Base-by-base conservation (phyloP, 2,797 vertebrate species). In the Myoxocephalus aenaeus region DNA sequence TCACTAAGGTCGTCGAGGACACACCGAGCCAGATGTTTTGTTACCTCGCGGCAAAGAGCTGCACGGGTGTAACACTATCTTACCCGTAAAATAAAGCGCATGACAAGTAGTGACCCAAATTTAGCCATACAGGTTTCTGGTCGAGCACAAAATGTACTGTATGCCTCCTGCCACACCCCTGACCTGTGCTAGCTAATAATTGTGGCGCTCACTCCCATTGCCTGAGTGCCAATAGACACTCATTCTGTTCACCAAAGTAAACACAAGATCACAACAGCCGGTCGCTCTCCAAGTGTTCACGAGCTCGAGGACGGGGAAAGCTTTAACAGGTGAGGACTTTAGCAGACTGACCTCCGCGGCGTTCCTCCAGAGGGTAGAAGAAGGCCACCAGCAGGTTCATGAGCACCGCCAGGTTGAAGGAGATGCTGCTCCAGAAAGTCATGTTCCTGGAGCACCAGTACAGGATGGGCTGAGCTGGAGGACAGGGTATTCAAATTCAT, bases 371-470 rank as follows among this genome's bases (percentile, higher is more conserved):
- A 0, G 98, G 98, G 85, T 99, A 99, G 95, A 99, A 99, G 92
- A 99, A 99, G 0, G 97, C 98, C 88, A 99, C 98, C 0, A 99
- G 95, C 85, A 99, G 94, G 90, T 99, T 99, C 97, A 99, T 99
- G 77, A 99, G 97, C 63, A 99, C 98, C 3, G 98, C 98, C 91
- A 99, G 95, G 94, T 99, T 99, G 82, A 99, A 99, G 61, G 98
- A 99, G 82, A 99, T 98, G 89, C 97, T 99, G 95, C 98, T 99
- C 98, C 98, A 99, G 93, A 99, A 97, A 20, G 98, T 99, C 97
- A 99, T 99, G 95, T 99, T 99, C 77, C 98, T 95, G 75, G 98
- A 98, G 75, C 98, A 99, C 98, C 98, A 99, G 92, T 99, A 99
- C 1, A 99, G 93, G 79, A 99, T 96, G 4, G 97, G 98, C 86